These are phyloP conservation scores for Corynorhinus townsendii DNA, from an alignment of 2,113 vertebrate genomes.

Conservation along the genomic window DNA sequence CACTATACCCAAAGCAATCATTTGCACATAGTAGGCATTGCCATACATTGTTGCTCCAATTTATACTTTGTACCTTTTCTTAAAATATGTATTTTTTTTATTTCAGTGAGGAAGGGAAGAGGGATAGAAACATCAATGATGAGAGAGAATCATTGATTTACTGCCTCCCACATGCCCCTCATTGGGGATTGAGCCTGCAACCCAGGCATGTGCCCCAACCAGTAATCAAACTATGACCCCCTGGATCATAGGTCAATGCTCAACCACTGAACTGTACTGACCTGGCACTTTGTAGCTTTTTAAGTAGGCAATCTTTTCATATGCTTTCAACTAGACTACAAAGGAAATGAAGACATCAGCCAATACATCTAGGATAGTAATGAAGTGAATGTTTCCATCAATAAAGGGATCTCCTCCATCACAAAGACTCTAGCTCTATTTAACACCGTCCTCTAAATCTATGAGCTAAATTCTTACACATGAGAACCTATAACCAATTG, in stretches of 20 bases:
- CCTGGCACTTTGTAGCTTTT: background rate
- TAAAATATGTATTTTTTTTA: no score
- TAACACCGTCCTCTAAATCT: background rate
- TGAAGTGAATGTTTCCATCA: background rate
- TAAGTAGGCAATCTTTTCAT: background rate
- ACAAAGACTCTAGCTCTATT: background rate
- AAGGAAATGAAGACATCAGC: background rate
- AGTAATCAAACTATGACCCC: no score
- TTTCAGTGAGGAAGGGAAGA: no score
- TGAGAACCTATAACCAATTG: background rate
- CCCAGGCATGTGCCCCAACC: no score
- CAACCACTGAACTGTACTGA: no score
- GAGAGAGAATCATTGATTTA: no score
- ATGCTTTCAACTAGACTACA: background rate
- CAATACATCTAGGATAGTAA: background rate
- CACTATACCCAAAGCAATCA: background rate
- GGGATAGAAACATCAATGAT: no score
- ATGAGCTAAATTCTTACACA: background rate
- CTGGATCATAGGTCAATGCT: no score
- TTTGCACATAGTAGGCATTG: background rate
- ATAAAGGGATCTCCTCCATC: background rate
- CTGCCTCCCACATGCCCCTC: no score
- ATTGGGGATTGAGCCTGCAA: no score
- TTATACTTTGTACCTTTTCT: background rate
- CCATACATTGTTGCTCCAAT: background rate